Base-by-base conservation (phyloP, 2,113 vertebrate species). In the Agapornis roseicollis region DNA sequence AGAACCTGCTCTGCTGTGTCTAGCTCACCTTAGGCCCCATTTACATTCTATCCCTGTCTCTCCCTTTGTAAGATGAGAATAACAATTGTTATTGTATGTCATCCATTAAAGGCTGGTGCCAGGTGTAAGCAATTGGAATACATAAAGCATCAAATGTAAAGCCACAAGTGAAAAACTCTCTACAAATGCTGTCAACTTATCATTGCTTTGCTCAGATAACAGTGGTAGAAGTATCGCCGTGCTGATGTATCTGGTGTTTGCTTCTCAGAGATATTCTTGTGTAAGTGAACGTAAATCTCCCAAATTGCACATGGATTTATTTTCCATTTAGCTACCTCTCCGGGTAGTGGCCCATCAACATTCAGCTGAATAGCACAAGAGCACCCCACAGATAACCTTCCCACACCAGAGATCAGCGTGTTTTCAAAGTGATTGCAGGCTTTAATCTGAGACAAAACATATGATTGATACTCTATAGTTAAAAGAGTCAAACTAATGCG, bases 381-480 rank as follows among this genome's bases (percentile, higher is more conserved):
- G 39, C 44, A 88, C 19, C 47, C 79, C 35, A 60, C 35, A 73
- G 58, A 65, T 69, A 94, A 95, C 76, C 69, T 84, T 80, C 53
- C 56, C 33, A 60, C 49, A 53, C n/a, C 29, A 78, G 81, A 80
- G 52, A 81, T 80, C 72, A 58, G 47, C 37, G 58, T 93, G 84
- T 78, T 88, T 91, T 79, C 77, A 63, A 65, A 90, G 65, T 31
- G 70, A 65, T 42, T 41, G 14, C 44, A 84, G 73, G 25, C 70
- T 85, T 85, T 72, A 91, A 90, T n/a, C 44, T 33, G 71, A 95
- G 86, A 86, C 52, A 84, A 92, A 94, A 96, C 25, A 46, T 17
- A 39, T 66, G 94, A 94, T 85, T 92, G 80, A 91, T 85, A 65
- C 9, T 52, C 72, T 50, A 22, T 15, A 10, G 58, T 72, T 88